Percentiles rank a stretch among this genome's conserved stretches.
These are phyloP conservation scores for Merluccius polli DNA, from an alignment of 2,797 vertebrate genomes.

Conservation along the genomic window DNA sequence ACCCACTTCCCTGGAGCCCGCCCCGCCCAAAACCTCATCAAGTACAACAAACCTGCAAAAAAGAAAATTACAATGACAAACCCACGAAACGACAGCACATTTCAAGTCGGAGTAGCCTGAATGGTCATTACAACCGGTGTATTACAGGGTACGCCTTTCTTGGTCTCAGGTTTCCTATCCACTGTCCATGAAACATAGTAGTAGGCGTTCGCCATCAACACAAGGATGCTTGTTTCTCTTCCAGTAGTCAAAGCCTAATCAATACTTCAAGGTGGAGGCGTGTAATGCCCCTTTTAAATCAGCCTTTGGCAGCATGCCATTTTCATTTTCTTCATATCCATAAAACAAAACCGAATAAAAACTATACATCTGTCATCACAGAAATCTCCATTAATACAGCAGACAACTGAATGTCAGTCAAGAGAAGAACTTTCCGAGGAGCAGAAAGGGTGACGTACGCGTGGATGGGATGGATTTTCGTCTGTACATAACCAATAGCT, in stretches of 20 bases:
- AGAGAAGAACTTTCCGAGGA: slow-evolving; percentile 65
- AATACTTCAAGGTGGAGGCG: slow-evolving; percentile 36
- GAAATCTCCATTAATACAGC: slow-evolving; percentile 73
- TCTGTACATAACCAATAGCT: slow-evolving; percentile 60
- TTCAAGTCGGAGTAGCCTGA: slow-evolving; percentile 61
- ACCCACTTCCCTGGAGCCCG: slow-evolving; percentile 7
- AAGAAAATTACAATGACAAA: slow-evolving; percentile 54
- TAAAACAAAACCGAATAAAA: slow-evolving; percentile 62
- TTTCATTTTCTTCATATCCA: slow-evolving; percentile 55
- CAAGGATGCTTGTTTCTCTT: slow-evolving; percentile 17
- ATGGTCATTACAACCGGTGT: slow-evolving; percentile 48
- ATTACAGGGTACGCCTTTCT: slow-evolving; percentile 61
- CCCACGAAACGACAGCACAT: slow-evolving; percentile 58
- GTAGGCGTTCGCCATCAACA: slow-evolving; percentile 17
- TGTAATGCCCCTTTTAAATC: slow-evolving; percentile 60
- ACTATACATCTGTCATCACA: slow-evolving; percentile 71
- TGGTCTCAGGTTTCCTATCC: slow-evolving; percentile 16
- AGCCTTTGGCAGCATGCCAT: slow-evolving; percentile 53
- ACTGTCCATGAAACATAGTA: slow-evolving; percentile 28
- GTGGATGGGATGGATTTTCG: slow-evolving; percentile 41
- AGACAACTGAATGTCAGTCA: slow-evolving; percentile 79
- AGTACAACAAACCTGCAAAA: slow-evolving; percentile 49
- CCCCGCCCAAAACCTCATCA: slow-evolving; percentile 19
- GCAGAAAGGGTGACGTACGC: slow-evolving; percentile 58
- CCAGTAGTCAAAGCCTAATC: slow-evolving; percentile 29